Base-by-base conservation (phyloP, 2,113 vertebrate species). In the Macrotus californicus region DNA sequence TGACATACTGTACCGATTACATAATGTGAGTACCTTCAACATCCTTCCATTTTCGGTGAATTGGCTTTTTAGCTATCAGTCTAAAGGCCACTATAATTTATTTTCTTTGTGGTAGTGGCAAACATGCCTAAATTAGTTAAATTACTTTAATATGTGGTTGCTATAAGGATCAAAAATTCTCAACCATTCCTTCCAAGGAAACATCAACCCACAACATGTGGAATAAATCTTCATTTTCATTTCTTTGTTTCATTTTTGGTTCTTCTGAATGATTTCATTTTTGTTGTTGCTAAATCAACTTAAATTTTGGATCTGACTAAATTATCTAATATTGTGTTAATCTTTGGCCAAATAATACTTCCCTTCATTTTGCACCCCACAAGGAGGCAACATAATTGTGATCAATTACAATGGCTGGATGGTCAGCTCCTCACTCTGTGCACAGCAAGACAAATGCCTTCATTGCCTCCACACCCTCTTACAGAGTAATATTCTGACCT, bases 91-190 rank as follows among this genome's bases (percentile, higher is more conserved):
- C 80, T 94, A 64, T 96, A 85, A 97, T 96, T 96, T 97, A 94
- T 93, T 96, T 95, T 96, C 82, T 93, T 95, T 96, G 96, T 87
- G 96, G 97, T 94, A 87, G 64, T 66, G 73, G 80, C 86, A 94
- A 94, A 79, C 94, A 96, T 91, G 72, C 80, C 86, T 90, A 91
- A 95, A 96, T 97, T 94, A 96, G 96, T 80, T 91, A 95, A 94
- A 96, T 92, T 54, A 76, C 88, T 96, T 97, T 96, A 96, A 95
- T 95, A 96, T 84, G 89, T 72, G 79, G 84, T 69, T 88, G 54
- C 76, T 95, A 94, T 94, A 93, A 95, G 87, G 81, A 87, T 97
- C 90, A 95, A 94, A 97, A 96, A 61, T 91, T 66, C 50, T 56
- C 81, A 86, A 87, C 77, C 46, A 52, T 29, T 91, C 73, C 81